phyloP scores from a whole-genome alignment of 2,113 vertebrate genomes.

The Petrocephalus microphthalmus region DNA sequence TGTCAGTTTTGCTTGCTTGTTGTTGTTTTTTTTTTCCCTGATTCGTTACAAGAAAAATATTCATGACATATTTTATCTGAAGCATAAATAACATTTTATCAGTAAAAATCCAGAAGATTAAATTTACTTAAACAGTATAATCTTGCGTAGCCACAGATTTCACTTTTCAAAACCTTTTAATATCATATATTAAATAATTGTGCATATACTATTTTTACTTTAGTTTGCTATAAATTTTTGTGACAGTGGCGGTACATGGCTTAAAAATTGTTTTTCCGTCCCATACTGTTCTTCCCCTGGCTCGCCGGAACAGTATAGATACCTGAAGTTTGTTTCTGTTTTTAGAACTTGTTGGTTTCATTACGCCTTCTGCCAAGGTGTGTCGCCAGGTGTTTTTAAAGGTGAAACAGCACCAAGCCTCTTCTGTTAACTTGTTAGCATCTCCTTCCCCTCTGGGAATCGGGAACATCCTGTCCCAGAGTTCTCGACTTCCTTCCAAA shows the following conservation, averaged over 20 bases:
- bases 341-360: background rate
- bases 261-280: background rate
- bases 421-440: background rate
- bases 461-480: background rate
- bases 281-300: background rate
- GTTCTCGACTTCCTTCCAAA: background rate
- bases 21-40: background rate
- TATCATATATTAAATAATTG: background rate
- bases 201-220: background rate
- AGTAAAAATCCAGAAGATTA: background rate
- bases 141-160: background rate
- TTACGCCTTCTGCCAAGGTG: background rate
- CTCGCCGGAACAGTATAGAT: background rate
- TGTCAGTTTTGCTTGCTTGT: background rate
- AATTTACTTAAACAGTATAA: background rate
- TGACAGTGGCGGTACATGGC: background rate
- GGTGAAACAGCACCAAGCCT: background rate
- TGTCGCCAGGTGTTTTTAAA: background rate
- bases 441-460: background rate
- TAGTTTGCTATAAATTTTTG: background rate
- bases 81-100: background rate
- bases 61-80: background rate
- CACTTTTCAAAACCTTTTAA: background rate
- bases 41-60: background rate
- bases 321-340: constrained; percentile 5